Evolutionary conservation across 1,140 invertebrate species (phyloP).

Genomic region (Andrena cerasifolii): DNA sequence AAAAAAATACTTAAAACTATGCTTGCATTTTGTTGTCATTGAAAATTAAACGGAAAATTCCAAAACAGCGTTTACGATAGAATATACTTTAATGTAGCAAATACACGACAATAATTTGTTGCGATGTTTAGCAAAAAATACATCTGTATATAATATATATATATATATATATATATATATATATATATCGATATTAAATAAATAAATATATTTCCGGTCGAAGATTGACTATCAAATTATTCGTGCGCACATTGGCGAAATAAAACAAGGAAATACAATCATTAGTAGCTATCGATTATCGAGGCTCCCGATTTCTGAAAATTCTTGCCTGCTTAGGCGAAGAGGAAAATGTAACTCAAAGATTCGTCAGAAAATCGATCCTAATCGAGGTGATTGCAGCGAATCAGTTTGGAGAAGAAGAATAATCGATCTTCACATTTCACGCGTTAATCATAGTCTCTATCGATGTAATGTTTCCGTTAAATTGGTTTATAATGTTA

Average conservation of each 20-base stretch:
- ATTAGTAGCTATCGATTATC: constrained; percentile 9
- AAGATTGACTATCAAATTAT: constrained; percentile 40
- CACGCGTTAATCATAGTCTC: not conserved
- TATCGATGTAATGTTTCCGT: not conserved
- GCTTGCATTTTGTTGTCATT: not conserved
- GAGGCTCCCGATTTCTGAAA: not conserved
- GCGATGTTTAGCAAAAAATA: constrained; percentile 32
- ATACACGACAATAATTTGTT: constrained; percentile 36
- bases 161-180: constrained; percentile 44
- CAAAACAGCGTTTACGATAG: constrained; percentile 31
- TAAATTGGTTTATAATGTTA: no score
- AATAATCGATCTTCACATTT: not conserved
- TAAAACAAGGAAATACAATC: constrained; percentile 35
- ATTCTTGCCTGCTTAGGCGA: constrained; percentile 1
- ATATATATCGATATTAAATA: constrained; percentile 48
- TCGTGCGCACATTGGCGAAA: constrained; percentile 34
- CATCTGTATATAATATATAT: constrained; percentile 37
- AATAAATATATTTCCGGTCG: constrained; percentile 37
- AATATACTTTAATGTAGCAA: constrained; percentile 40
- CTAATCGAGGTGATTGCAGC: constrained; percentile 26
- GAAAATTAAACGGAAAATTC: not conserved
- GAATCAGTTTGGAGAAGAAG: not conserved
- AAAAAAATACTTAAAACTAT: not conserved
- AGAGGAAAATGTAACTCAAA: not conserved
- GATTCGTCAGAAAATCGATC: not conserved